These are phyloP conservation scores for Apis dorsata DNA, from an alignment of 1,140 invertebrate genomes.

Conservation along the genomic window DNA sequence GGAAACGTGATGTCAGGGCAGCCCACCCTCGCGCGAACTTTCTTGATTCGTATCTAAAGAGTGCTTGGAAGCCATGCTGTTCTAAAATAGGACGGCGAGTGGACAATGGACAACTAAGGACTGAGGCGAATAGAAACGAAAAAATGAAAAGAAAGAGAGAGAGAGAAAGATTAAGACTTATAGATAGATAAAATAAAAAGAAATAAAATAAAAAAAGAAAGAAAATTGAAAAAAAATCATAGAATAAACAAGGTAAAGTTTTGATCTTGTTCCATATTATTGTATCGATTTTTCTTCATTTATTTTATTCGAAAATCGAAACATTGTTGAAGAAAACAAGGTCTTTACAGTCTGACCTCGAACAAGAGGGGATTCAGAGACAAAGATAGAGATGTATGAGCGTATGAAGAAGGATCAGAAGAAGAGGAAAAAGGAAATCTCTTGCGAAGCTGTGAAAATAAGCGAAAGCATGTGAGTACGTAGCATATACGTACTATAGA, in stretches of 20 bases:
- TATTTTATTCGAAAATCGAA: not conserved
- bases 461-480: constrained; percentile 41
- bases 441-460: constrained; percentile 42
- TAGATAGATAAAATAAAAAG: no score
- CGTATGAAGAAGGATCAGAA: not conserved
- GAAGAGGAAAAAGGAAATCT: not conserved
- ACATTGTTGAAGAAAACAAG: not conserved
- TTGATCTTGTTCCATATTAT: not conserved
- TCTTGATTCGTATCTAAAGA: constrained; percentile 70
- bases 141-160: not conserved
- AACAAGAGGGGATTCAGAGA: not conserved
- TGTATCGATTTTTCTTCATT: not conserved
- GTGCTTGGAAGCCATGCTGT: constrained; percentile 74
- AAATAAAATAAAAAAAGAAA: no score
- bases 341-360: not conserved
- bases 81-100: constrained; percentile 64
- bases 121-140: constrained; percentile 47
- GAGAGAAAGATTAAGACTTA: not conserved
- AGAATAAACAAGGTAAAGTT: no score
- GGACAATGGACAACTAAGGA: constrained; percentile 58
- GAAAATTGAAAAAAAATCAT: no score
- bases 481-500: constrained; percentile 32
- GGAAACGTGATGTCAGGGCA: constrained; percentile 71
- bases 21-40: constrained; percentile 79
- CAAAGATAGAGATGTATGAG: constrained; percentile 8